Evolutionary conservation across 2,888 invertebrate genomes (phyloP), one percentile per base, ranked within the genome.

Genomic region (Copidosoma aretas): DNA sequence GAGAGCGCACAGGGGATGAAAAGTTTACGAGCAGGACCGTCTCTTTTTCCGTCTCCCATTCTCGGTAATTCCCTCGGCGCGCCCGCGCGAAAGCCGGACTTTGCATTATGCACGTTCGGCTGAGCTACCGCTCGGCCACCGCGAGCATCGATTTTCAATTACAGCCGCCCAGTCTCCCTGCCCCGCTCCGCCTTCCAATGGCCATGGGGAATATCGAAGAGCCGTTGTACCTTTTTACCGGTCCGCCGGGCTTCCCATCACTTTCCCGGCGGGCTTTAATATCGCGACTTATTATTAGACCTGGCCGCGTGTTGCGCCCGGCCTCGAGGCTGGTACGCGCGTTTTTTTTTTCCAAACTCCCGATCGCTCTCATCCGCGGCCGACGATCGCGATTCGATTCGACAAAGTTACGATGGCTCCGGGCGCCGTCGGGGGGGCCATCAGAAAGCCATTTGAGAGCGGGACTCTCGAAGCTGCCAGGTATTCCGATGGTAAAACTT

Each of bases 121-220:
- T 17, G 41, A 62, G 63, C 59, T 54, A 17, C 52, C 53, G 46
- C 32, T 8, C 32, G 32, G 32, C 32, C 32, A 32, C 54, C 32
- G 22, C 53, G 43, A 10, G 43, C 43, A 71, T 71, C 71, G 71
- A 71, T 71, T 71, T 71, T 71, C 68, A 71, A 71, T 71, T 68
- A 71, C 62, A 8, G 24, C 14, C 53, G 24, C 52, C 43, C n/a
- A 24, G 32, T 46, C 52, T 67, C 43, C 17, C 43, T 12, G 3
- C 19, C 8, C n/a, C n/a, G 3, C 19, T 10, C 49, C 19, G 3
- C 10, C 49, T 10, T 49, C 5, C 17, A 17, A 22, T 32, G 17
- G 14, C 21, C 32, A 8, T 32, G 8, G 32, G 32, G 32, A 8
- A 32, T 32, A 32, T 32, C 8, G 32, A 32, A 32, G 32, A 32